Base-by-base conservation (phyloP, 2,113 vertebrate genomes). In the Chaetura pelagica region DNA sequence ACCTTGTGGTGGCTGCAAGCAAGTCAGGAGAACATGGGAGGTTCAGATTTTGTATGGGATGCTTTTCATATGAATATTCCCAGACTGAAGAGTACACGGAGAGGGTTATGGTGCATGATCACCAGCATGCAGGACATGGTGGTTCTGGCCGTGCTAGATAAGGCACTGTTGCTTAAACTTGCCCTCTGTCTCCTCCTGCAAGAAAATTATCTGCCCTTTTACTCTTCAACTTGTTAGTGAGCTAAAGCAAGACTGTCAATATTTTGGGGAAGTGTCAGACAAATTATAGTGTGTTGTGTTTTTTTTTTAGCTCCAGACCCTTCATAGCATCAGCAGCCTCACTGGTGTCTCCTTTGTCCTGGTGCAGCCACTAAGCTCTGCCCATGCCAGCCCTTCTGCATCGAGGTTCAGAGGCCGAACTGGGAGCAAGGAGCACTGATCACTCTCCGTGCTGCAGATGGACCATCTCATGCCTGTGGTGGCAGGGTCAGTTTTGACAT, bases 231-330 rank as follows among this genome's bases (percentile, higher is more conserved):
- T 77, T 22, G 38, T 71, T 75, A 24, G 35, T 51, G 71, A 77
- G 23, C 40, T 69, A 57, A 42, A 57, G 44, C 26, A 61, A 48
- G 17, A 35, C 9, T 59, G 46, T 38, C 20, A 54, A 4, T 38
- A n/a, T 34, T 9, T 6, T 1, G 3, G 17, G 20, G 23, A 57
- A n/a, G 27, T 29, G 72, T 72, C 29, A 66, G 52, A 10, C 38
- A 20, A 40, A 16, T 0, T 0, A 22, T 48, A 12, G 19, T 27
- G 38, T 7, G 38, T 77, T n/a, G n/a, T n/a, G n/a, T n/a, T n/a
- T n/a, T n/a, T 22, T 32, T 29, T 48, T 59, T 34, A 34, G 14
- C 66, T 48, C 20, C 57, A 78, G 64, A 46, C 52, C 23, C 49
- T 40, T 54, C 24, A 7, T 44, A 52, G 55, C 40, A 58, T 38